Evolutionary conservation across 2,888 invertebrate genomes (phyloP), one percentile per base, ranked within the genome.

Genomic region (Incurvaria masculella): DNA sequence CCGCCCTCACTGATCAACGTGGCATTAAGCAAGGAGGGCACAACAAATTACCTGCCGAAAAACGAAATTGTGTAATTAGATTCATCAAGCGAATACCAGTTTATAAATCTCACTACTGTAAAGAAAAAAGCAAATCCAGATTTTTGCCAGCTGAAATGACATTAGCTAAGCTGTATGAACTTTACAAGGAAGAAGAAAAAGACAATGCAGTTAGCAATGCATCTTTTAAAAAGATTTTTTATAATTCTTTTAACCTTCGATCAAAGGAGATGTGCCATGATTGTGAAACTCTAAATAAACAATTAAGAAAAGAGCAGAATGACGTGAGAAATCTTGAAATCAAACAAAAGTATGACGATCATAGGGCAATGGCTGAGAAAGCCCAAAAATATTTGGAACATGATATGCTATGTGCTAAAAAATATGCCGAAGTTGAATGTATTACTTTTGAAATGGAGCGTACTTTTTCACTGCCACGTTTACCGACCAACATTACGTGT

Each of bases 141-240:
- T 42, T 21, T 42, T 42, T 42, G n/a, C 21, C 42, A 21, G 21
- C 42, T 21, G 42, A 42, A 16, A 42, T 42, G 19, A 42, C 42
- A 10, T 21, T 42, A n/a, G 10, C 42, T 3, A 42, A 42, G 21
- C n/a, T 42, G 16, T 42, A 21, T 21, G 42, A 42, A 6, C 42
- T 42, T 6, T 42, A 42, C 14, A 42, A 21, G 21, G 42, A 42
- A 21, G 42, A 42, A 21, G 42, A 42, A 42, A 42, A 42, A 21
- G 42, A 42, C n/a, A 42, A 42, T 42, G 21, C 42, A 21, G 42
- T 42, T 5, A 42, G 42, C 16, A 42, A 42, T 42, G 42, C 42
- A 2, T 42, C 42, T 21, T 42, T 42, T 14, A 42, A 42, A 42
- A 42, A 42, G 16, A 21, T 42, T n/a, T 42, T 42, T 42, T 42